Base-by-base conservation (phyloP, 2,888 invertebrate genomes). In the Cheilosia pagana region DNA sequence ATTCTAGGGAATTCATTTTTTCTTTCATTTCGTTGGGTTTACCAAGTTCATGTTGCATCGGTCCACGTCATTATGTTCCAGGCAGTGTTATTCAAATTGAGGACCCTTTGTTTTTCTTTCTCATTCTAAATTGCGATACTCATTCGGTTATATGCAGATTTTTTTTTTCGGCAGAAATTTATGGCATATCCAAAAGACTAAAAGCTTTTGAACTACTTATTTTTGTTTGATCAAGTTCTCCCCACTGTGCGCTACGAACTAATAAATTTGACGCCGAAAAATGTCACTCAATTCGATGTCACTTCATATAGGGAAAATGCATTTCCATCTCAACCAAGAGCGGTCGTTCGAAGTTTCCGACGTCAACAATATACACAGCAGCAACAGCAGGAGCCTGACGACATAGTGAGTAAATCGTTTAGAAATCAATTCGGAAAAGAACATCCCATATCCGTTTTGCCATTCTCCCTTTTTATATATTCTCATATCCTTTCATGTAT, bases 381-480 rank as follows among this genome's bases (percentile, higher is more conserved):
- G 21, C 72, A 43, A 25, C 59, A 39, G 10, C 43, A 67, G 19
- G 50, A 67, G 12, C 55, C 67, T 14, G 12, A 39, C 41, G 48
- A 72, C 53, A 48, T 8, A 41, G 52, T 43, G 57, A 74, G 82
- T 63, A 62, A 19, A 70, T 35, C 79, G 60, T 60, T 83, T 78
- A 83, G 28, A 50, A 83, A 59, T 74, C 83, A 63, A 68, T 79
- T 65, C 35, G 10, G 35, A 65, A 72, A 72, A 59, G 55, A 50
- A 72, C 67, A 71, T 68, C 74, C 74, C 59, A 52, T 68, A 78
- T 78, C 78, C 72, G 78, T 60, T 77, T 65, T 65, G 52, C 62
- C 43, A 55, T 76, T 72, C 63, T 68, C 74, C 68, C 65, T 74
- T 57, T 16, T 25, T 45, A 71, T 79, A 53, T 62, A 55, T 41